phyloP scores from a whole-genome alignment of 2,888 invertebrate genomes.

The Pteria penguin region DNA sequence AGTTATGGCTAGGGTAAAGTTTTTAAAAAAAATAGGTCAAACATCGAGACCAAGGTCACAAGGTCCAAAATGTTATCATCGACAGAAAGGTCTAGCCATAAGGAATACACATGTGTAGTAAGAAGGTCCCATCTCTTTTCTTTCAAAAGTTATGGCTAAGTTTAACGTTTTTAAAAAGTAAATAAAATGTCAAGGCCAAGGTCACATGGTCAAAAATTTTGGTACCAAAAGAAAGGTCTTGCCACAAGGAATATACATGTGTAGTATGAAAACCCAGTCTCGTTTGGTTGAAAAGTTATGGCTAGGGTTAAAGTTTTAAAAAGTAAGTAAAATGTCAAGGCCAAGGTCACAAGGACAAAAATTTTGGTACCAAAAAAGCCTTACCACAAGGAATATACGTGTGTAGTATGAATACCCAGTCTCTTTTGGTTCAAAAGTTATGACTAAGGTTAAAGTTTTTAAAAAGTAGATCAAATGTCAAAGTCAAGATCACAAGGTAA shows the following conservation, averaged over 20 bases:
- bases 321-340: neutral
- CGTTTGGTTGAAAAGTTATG: neutral
- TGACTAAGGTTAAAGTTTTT: neutral
- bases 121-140: neutral
- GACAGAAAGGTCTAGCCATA: neutral
- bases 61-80: neutral
- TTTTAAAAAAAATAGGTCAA: neutral
- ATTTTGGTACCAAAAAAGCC: neutral
- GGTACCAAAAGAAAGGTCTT: neutral
- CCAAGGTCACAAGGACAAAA: neutral
- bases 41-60: neutral
- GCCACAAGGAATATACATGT: neutral
- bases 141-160: neutral
- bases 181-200: neutral
- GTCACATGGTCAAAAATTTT: neutral
- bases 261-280: neutral
- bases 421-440: neutral
- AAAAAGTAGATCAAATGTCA: neutral
- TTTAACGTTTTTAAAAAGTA: neutral
- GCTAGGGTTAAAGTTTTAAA: neutral
- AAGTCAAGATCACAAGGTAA: neutral
- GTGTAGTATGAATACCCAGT: neutral
- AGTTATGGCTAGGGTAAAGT: neutral
- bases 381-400: neutral
- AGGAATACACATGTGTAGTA: neutral